These are phyloP conservation scores for Philaethria dido DNA, from an alignment of 2,888 invertebrate genomes.

Conservation along the genomic window DNA sequence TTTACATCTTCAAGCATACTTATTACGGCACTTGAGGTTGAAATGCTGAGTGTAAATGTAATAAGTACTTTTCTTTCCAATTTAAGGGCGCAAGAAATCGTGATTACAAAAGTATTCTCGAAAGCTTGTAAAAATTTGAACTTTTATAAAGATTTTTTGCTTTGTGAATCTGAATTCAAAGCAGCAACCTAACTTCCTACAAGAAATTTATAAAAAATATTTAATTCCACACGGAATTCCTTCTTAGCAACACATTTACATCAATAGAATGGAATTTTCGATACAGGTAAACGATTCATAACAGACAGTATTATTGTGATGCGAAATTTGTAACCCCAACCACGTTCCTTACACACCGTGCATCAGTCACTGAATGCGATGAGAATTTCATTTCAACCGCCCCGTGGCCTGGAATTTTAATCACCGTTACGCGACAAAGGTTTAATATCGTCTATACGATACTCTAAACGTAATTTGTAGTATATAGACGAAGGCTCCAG, in stretches of 20 bases:
- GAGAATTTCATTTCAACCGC: constrained; percentile 52
- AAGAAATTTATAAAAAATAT: neutral
- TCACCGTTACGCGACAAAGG: constrained; percentile 50
- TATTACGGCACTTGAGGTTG: constrained; percentile 57
- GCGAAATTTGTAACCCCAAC: constrained; percentile 61
- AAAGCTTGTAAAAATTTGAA: neutral
- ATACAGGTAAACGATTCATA: constrained; percentile 45
- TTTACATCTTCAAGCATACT: constrained; percentile 57
- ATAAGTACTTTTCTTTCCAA: constrained; percentile 22
- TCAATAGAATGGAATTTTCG: constrained; percentile 35
- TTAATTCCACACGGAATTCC: neutral
- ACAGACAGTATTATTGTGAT: constrained; percentile 40
- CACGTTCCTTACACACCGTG: constrained; percentile 60
- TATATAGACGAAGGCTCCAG: constrained; percentile 5
- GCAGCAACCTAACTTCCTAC: no score
- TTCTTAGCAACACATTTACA: constrained; percentile 25
- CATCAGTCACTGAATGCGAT: constrained; percentile 51
- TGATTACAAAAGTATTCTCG: constrained; percentile 11
- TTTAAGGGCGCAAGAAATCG: constrained; percentile 17
- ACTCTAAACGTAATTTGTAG: constrained; percentile 21
- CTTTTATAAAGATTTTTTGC: neutral
- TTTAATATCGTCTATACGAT: constrained; percentile 33
- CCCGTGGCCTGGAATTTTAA: constrained; percentile 62
- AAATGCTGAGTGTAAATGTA: constrained; percentile 49
- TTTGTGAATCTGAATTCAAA: neutral